Evolutionary conservation across 2,888 invertebrate genomes (phyloP).

Genomic region (Blomia tropicalis): DNA sequence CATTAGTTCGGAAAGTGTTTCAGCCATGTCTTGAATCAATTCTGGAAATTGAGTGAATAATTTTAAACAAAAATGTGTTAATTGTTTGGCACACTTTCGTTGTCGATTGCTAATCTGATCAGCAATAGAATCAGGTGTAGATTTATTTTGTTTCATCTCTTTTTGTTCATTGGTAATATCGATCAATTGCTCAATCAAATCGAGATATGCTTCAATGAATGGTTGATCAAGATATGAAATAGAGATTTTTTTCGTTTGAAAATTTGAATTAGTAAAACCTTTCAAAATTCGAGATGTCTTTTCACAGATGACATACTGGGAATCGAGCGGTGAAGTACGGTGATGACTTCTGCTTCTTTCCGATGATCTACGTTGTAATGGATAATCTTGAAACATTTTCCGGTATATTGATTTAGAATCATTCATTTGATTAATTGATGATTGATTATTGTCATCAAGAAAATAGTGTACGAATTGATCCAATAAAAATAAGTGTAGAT

Average conservation of each 20-base stretch:
- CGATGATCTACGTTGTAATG: background rate
- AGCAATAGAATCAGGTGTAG: background rate
- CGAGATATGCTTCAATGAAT: background rate
- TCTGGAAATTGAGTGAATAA: background rate
- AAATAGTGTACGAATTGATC: background rate
- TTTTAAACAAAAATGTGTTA: constrained; percentile 3
- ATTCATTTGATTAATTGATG: background rate
- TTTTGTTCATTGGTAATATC: background rate
- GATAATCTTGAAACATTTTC: background rate
- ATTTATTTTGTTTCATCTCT: background rate
- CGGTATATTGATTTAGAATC: background rate
- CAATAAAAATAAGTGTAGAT: background rate
- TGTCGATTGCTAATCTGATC: too few relatives aligned
- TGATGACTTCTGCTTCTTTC: too few relatives aligned
- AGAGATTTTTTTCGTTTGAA: too few relatives aligned
- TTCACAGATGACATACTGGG: background rate
- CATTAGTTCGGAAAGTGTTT: background rate
- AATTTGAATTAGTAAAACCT: background rate
- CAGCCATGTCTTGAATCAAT: background rate
- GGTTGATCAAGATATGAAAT: background rate
- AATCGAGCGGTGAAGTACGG: background rate
- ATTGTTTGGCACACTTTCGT: background rate
- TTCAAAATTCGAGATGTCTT: background rate
- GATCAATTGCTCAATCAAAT: background rate
- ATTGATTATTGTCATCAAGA: background rate